Percentiles rank a stretch among this genome's conserved stretches.
phyloP scores from a whole-genome alignment of 2,797 vertebrate genomes.

The Sebastes nivosus region DNA sequence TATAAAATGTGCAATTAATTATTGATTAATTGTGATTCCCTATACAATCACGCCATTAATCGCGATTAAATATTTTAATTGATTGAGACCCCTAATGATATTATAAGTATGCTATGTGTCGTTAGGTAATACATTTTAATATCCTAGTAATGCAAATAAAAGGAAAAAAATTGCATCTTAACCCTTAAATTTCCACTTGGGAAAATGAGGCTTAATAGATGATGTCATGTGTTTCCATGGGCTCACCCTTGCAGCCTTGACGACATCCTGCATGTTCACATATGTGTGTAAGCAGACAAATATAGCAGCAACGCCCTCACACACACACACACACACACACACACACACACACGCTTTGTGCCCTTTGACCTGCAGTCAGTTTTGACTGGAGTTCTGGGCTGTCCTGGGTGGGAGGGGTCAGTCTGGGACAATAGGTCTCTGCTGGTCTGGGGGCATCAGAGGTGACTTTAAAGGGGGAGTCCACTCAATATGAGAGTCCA shows the following conservation, averaged over 20 bases:
- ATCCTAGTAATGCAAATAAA: background rate
- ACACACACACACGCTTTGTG: background rate
- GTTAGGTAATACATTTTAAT: background rate
- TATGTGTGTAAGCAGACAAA: conserved; percentile 46
- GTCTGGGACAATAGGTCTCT: conserved; percentile 63
- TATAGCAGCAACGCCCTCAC: conserved; percentile 41
- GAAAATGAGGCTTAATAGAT: background rate
- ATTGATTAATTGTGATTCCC: no score
- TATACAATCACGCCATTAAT: no score
- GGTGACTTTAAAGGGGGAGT: conserved; percentile 44
- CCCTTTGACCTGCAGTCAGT: conserved; percentile 55
- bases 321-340: background rate
- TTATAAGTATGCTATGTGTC: background rate
- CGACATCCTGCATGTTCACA: conserved; percentile 42
- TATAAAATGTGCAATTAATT: no score
- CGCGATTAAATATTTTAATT: no score
- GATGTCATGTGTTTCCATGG: conserved; percentile 60
- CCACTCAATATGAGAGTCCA: conserved; percentile 28
- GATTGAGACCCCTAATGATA: background rate
- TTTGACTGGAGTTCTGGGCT: conserved; percentile 47
- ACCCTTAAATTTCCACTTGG: background rate
- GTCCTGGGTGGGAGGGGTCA: conserved; percentile 51
- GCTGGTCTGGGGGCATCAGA: conserved; percentile 26
- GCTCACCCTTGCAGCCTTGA: conserved; percentile 38
- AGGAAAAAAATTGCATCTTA: background rate